phyloP scores from a whole-genome alignment of 37 sponge, comb jelly and placozoan species.

The Beroe ovata region DNA sequence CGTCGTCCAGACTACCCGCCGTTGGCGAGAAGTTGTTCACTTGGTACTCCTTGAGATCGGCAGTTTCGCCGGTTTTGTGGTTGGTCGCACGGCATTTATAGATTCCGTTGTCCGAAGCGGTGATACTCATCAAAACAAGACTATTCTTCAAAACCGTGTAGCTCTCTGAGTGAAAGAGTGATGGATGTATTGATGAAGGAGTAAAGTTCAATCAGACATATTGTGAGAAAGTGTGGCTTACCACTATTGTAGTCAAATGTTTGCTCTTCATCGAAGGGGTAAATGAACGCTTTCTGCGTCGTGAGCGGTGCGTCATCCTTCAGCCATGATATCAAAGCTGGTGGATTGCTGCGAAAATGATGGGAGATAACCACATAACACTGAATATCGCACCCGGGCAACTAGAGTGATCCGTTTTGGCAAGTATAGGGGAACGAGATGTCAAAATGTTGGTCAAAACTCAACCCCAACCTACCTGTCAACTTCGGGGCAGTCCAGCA shows the following conservation, averaged over 20 bases:
- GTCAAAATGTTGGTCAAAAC: no score
- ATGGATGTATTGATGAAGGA: no score
- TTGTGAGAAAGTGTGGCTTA: background rate
- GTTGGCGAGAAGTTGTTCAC: background rate
- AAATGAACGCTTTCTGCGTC: background rate
- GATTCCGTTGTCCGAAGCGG: background rate
- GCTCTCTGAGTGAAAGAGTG: constrained; percentile 21
- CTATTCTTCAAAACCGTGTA: constrained; percentile 23
- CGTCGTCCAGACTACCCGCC: background rate
- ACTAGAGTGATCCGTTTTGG: no score
- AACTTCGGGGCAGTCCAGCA: constrained; percentile 31
- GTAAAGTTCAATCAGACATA: no score
- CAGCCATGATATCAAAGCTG: constrained; percentile 22
- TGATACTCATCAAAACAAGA: constrained; percentile 49
- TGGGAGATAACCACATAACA: no score
- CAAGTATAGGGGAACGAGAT: background rate
- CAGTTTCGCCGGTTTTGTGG: background rate
- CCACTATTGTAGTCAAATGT: constrained; percentile 46
- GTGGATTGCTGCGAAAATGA: constrained; percentile 43
- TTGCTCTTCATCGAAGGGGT: constrained; percentile 2
- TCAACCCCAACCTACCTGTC: constrained; percentile 21
- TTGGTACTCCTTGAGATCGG: constrained; percentile 11
- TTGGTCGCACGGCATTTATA: constrained; percentile 55
- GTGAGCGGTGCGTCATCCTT: background rate
- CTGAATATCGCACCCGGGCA: no score